A percentile compares a stretch with the other conserved stretches of the same genome.
These are phyloP conservation scores for Barnardius zonarius DNA, from an alignment of 2,113 vertebrate genomes.

Conservation along the genomic window DNA sequence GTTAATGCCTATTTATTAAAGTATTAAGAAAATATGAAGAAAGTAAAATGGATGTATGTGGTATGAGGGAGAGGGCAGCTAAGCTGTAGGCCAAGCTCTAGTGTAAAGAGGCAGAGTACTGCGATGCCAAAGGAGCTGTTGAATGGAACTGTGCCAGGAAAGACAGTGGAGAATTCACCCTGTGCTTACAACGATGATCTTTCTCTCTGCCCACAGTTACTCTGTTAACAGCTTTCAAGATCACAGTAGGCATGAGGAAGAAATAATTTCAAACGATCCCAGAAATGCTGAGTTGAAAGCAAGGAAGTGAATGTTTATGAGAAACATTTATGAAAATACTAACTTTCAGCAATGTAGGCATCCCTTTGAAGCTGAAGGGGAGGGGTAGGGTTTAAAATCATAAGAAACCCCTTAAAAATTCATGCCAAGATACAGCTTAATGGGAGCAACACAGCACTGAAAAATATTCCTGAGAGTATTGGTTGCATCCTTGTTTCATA, in stretches of 20 bases:
- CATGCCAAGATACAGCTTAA: neutral
- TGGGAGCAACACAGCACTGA: neutral
- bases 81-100: neutral
- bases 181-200: neutral
- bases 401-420: constrained; percentile 16
- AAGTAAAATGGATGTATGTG: neutral
- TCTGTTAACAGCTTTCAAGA: constrained; percentile 51
- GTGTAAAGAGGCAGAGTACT: neutral
- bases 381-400: neutral
- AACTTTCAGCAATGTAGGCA: neutral
- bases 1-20: neutral
- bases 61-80: neutral
- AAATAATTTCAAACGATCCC: constrained; percentile 43
- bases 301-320: constrained; percentile 27
- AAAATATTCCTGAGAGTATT: neutral
- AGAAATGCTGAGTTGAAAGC: constrained; percentile 28
- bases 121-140: neutral
- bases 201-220: constrained; percentile 36
- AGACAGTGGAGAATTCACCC: neutral
- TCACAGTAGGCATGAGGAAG: constrained; percentile 38
- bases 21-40: neutral
- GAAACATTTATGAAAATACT: constrained; percentile 36
- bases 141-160: neutral
- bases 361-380: constrained; percentile 15
- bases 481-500: neutral